Evolutionary conservation across 2,888 invertebrate species (phyloP).

Genomic region (Acanthosoma haemorrhoidale): DNA sequence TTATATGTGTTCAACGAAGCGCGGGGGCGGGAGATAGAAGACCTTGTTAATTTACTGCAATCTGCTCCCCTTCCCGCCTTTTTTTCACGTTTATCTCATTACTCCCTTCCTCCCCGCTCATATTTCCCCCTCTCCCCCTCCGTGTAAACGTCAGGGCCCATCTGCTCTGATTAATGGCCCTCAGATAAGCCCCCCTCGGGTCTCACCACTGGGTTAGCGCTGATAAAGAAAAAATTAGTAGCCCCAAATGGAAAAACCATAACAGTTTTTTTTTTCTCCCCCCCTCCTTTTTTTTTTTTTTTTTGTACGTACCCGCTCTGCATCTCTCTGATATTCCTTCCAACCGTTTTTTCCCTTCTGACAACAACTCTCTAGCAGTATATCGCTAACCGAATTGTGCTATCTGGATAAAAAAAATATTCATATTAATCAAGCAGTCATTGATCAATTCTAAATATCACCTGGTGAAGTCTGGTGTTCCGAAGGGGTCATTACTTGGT

Average conservation of each 20-base stretch:
- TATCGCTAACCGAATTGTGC: no score
- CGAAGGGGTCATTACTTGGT: no score
- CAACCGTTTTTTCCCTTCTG: background rate
- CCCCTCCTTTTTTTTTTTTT: background rate
- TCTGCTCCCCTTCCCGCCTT: constrained; percentile 4
- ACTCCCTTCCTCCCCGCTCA: background rate
- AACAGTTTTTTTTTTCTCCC: constrained; percentile 9
- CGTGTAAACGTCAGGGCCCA: constrained; percentile 8
- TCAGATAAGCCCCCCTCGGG: constrained; percentile 4
- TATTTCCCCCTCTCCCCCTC: background rate
- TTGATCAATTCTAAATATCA: no score
- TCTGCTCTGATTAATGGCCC: constrained; percentile 6
- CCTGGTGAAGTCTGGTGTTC: no score
- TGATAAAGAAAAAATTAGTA: constrained; percentile 12
- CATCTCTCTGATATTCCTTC: no score
- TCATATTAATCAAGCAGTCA: no score
- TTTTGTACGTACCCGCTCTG: no score
- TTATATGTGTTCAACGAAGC: background rate
- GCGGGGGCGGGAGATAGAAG: background rate
- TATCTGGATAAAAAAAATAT: no score
- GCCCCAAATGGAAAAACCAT: constrained; percentile 12
- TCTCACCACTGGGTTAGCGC: background rate
- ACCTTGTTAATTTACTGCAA: constrained; percentile 7
- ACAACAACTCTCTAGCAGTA: no score
- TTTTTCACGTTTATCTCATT: constrained; percentile 14